Conservation (phyloP, 2,113 vertebrate species). For the Oxyura jamaicensis region DNA sequence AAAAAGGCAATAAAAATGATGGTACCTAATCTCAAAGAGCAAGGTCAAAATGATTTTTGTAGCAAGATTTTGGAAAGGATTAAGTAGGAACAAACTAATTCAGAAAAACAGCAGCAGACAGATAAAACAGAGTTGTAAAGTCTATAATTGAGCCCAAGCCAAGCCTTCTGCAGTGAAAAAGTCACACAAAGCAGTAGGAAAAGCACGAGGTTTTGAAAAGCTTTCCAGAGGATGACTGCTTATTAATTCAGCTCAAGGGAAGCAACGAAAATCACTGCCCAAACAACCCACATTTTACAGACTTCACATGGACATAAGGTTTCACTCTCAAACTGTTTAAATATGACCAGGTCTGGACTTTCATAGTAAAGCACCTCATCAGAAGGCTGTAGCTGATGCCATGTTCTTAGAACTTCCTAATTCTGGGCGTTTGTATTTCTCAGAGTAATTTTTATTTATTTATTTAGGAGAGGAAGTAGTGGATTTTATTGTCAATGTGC, state of each 20-base stretch:
- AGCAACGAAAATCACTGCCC: neutral
- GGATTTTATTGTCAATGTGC: neutral
- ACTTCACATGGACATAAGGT: neutral
- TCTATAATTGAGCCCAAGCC: neutral
- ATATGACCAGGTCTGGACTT: neutral
- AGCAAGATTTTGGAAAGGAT: neutral
- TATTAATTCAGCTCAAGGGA: neutral
- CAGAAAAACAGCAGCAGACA: neutral
- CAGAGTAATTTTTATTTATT: neutral
- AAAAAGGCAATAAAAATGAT: neutral
- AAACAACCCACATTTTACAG: neutral
- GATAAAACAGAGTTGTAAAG: neutral
- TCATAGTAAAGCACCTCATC: neutral
- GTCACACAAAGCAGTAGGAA: neutral
- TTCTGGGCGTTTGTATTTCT: neutral
- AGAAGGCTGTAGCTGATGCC: neutral
- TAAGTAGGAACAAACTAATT: neutral
- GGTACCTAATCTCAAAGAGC: neutral
- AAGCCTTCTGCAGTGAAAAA: neutral
- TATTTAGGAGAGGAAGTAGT: neutral
- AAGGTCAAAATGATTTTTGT: neutral
- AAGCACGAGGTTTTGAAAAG: neutral
- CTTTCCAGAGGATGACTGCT: neutral
- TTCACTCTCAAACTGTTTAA: neutral
- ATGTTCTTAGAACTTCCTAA: neutral